phyloP scores from a whole-genome alignment of 2,113 vertebrate species.

The Scomber scombrus region DNA sequence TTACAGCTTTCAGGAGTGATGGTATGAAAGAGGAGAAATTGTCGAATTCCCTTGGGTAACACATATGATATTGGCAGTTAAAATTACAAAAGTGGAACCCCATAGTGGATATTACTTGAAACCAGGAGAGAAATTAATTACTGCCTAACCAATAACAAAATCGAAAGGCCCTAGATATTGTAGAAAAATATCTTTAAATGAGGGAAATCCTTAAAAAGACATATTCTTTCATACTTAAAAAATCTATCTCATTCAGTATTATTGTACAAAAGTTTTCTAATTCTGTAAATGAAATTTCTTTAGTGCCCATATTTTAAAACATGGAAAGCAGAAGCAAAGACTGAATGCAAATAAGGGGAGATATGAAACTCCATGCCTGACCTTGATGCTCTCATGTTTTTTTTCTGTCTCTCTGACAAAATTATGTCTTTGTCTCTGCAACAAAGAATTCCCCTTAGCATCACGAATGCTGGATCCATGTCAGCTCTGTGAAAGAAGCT shows the following conservation, averaged over 20 bases:
- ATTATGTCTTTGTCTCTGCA: conserved; percentile 79
- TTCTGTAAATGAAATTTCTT: conserved; percentile 12
- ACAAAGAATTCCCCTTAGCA: conserved; percentile 68
- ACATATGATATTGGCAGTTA: conserved; percentile 57
- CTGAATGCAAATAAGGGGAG: conserved; percentile 48
- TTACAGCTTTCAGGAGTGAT: conserved; percentile 55
- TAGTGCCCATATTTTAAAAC: not conserved
- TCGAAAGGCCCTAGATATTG: not conserved
- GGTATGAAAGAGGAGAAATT: conserved; percentile 42
- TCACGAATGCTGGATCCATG: not conserved
- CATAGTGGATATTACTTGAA: conserved; percentile 20
- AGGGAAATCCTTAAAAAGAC: not conserved
- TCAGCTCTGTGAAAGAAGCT: conserved; percentile 66
- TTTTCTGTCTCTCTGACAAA: conserved; percentile 61
- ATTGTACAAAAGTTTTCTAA: not conserved
- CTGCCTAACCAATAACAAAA: conserved; percentile 49
- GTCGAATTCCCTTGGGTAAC: conserved; percentile 48
- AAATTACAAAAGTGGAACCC: conserved; percentile 56
- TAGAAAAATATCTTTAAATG: conserved; percentile 2
- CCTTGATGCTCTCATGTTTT: conserved; percentile 54
- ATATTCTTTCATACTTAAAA: not conserved
- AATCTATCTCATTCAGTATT: not conserved
- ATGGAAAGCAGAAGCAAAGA: conserved; percentile 28
- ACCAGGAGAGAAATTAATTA: conserved; percentile 57
- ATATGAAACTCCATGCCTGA: conserved; percentile 44